Percentiles rank a stretch among this genome's conserved stretches.
phyloP scores from a whole-genome alignment of 2,797 vertebrate genomes.

The Gadopsis bispinosus region DNA sequence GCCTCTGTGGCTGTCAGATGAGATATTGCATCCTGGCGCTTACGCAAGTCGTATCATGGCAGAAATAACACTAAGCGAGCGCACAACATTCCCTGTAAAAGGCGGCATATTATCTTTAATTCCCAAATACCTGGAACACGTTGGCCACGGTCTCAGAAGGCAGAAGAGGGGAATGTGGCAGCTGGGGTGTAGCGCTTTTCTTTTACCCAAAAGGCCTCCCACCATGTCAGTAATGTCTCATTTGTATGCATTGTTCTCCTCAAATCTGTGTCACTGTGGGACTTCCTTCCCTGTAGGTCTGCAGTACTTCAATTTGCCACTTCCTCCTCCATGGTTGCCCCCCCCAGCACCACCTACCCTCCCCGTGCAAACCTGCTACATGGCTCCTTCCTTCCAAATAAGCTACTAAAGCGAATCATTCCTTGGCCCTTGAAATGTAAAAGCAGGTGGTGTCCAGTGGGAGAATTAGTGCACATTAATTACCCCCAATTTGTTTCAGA shows the following conservation, averaged over 20 bases:
- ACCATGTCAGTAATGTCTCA: slow-evolving; percentile 77
- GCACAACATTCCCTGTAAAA: slow-evolving; percentile 18
- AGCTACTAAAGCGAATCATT: slow-evolving; percentile 33
- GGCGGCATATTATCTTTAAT: slow-evolving; percentile 37
- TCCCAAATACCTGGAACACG: slow-evolving; percentile 25
- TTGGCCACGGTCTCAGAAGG: slow-evolving; percentile 33
- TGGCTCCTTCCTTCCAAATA: slow-evolving; percentile 35
- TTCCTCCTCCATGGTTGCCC: slow-evolving; percentile 30
- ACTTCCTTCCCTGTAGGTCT: slow-evolving; percentile 59
- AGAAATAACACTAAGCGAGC: slow-evolving; percentile 34
- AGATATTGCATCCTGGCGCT: slow-evolving; percentile 31
- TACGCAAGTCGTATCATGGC: slow-evolving; percentile 21
- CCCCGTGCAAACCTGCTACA: slow-evolving; percentile 12
- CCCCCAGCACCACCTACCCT: background rate
- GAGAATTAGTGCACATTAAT: slow-evolving; percentile 65
- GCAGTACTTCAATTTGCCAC: slow-evolving; percentile 60
- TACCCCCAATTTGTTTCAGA: slow-evolving; percentile 50
- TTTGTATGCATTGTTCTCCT: slow-evolving; percentile 82
- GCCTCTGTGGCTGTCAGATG: slow-evolving; percentile 48
- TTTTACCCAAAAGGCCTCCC: slow-evolving; percentile 57
- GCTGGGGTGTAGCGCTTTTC: background rate
- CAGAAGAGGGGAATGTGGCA: slow-evolving; percentile 23
- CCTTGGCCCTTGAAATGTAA: slow-evolving; percentile 61
- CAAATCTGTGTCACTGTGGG: slow-evolving; percentile 71
- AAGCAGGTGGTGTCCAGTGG: slow-evolving; percentile 83